phyloP scores from a whole-genome alignment of 1,140 invertebrate genomes.

The Ericerus pela region DNA sequence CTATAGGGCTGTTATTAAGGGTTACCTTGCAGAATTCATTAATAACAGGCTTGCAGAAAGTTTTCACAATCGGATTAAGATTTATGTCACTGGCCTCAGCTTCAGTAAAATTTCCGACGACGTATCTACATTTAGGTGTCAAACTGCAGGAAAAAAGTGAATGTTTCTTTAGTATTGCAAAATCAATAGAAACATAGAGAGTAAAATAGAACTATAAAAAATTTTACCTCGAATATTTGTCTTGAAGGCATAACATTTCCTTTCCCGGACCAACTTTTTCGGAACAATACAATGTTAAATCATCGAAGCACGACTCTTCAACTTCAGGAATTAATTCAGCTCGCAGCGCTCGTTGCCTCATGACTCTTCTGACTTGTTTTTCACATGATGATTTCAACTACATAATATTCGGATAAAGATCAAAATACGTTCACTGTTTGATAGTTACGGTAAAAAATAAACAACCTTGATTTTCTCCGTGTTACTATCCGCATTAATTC shows the following conservation, averaged over 20 bases:
- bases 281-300: constrained; percentile 68
- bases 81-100: constrained; percentile 72
- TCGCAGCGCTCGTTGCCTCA: constrained; percentile 77
- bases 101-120: constrained; percentile 77
- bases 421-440: constrained; percentile 2
- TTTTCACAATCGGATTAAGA: constrained; percentile 69
- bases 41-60: constrained; percentile 66
- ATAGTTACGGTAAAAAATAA: neutral
- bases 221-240: constrained; percentile 56
- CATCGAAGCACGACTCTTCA: constrained; percentile 73
- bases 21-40: constrained; percentile 59
- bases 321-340: constrained; percentile 90
- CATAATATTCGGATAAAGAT: constrained; percentile 17
- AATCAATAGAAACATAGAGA: neutral
- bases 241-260: constrained; percentile 85
- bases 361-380: constrained; percentile 72
- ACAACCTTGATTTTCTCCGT: neutral
- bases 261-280: constrained; percentile 69
- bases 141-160: constrained; percentile 27
- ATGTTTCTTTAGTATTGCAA: neutral
- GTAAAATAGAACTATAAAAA: neutral
- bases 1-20: no score
- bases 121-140: constrained; percentile 44
- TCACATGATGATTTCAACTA: constrained; percentile 46
- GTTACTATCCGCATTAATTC: neutral